phyloP scores from a whole-genome alignment of 2,888 invertebrate species.

The Pogonocherus hispidulus region DNA sequence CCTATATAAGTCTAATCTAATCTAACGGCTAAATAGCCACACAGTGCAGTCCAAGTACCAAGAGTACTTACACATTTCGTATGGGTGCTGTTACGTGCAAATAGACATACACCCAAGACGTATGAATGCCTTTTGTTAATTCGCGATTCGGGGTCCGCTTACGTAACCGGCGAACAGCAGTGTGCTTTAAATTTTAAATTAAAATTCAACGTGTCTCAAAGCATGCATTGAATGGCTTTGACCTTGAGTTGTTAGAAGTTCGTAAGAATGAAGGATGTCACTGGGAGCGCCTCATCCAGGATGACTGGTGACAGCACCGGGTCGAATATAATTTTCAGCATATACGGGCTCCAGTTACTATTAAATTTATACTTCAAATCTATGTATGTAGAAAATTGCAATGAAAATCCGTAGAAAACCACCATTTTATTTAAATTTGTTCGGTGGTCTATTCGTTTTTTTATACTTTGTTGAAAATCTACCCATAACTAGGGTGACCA shows the following conservation, averaged over 20 bases:
- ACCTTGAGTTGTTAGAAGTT: conserved; percentile 38
- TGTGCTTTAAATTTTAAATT: conserved; percentile 38
- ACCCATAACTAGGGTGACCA: too few species aligned
- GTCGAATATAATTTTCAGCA: neutral
- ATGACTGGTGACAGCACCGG: conserved; percentile 16
- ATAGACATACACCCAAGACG: conserved; percentile 12
- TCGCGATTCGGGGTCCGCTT: conserved; percentile 33
- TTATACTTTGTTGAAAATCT: too few species aligned
- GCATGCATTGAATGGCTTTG: conserved; percentile 32
- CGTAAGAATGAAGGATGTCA: conserved; percentile 36
- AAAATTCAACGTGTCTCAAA: conserved; percentile 33
- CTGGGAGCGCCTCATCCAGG: conserved; percentile 36
- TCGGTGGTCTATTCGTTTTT: too few species aligned
- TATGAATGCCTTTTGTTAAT: conserved; percentile 5
- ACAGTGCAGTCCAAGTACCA: too few species aligned
- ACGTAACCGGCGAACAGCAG: conserved; percentile 28
- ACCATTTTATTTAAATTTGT: too few species aligned
- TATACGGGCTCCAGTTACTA: too few species aligned
- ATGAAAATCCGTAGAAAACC: too few species aligned
- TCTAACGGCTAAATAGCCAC: too few species aligned
- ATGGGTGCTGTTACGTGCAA: conserved; percentile 17
- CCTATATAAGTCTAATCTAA: too few species aligned
- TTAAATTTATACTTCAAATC: too few species aligned
- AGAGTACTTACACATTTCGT: neutral
- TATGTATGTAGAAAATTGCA: too few species aligned